Percentiles rank a stretch among this genome's conserved stretches.
These are phyloP conservation scores for Picathartes gymnocephalus DNA, from an alignment of 2,113 vertebrate species.

Conservation along the genomic window DNA sequence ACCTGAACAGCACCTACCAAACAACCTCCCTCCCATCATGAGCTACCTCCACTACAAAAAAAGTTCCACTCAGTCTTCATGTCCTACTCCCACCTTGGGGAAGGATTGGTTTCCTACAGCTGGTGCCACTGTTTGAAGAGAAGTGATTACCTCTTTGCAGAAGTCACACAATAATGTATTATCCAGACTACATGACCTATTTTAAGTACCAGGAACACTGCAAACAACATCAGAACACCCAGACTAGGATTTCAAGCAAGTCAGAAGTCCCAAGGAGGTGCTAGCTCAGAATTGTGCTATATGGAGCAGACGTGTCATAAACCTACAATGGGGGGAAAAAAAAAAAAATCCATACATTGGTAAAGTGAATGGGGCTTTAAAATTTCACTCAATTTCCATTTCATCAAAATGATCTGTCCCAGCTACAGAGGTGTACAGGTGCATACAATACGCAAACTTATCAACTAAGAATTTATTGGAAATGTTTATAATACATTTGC, in stretches of 20 bases:
- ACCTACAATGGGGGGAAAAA: too few species aligned
- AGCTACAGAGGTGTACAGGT: not conserved
- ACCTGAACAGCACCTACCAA: not conserved
- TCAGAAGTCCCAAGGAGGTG: not conserved
- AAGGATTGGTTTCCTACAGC: not conserved
- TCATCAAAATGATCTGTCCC: not conserved
- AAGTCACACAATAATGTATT: not conserved
- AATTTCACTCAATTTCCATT: not conserved
- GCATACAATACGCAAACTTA: not conserved
- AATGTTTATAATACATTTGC: not conserved
- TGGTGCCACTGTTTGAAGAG: not conserved
- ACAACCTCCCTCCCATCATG: rapidly evolving
- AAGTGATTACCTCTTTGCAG: not conserved
- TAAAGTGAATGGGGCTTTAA: not conserved
- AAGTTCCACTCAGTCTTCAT: not conserved
- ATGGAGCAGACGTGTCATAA: not conserved
- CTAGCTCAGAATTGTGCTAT: not conserved
- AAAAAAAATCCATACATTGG: not conserved
- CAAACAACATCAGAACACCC: not conserved
- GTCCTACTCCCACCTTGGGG: not conserved
- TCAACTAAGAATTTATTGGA: not conserved
- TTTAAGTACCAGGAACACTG: not conserved
- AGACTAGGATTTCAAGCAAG: not conserved
- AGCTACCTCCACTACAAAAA: not conserved
- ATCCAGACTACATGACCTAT: not conserved